Evolutionary conservation across 2,797 vertebrate species (phyloP).

Genomic region (Myotis pilosus): DNA sequence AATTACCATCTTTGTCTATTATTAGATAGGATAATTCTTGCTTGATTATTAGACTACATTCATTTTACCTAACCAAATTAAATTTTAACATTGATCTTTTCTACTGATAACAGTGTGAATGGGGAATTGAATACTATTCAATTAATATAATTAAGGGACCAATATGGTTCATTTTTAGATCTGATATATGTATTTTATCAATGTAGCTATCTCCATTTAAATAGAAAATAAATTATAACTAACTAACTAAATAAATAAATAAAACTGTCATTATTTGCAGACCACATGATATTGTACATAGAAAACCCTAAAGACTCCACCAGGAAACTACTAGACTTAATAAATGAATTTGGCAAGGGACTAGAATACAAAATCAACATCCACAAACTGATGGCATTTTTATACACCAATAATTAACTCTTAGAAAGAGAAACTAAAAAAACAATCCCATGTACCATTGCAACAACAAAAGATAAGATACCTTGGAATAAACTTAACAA

Average conservation of each 20-base stretch:
- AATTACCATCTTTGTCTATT: too few species aligned
- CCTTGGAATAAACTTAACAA: too few species aligned
- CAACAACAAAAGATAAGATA: too few species aligned
- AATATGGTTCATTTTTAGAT: background rate
- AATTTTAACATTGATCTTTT: constrained; percentile 27
- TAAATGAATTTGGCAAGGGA: background rate
- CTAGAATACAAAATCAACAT: too few species aligned
- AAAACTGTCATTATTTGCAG: background rate
- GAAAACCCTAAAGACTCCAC: background rate
- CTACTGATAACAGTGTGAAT: background rate
- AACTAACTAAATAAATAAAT: background rate
- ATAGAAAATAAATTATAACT: background rate
- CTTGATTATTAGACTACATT: background rate
- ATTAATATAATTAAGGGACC: background rate
- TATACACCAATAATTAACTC: too few species aligned
- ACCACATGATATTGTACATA: background rate
- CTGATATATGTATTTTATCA: background rate
- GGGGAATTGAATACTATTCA: background rate
- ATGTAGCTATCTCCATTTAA: background rate
- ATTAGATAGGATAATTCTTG: background rate
- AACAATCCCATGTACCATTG: too few species aligned
- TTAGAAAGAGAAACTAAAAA: too few species aligned
- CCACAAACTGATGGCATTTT: too few species aligned
- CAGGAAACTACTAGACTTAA: background rate
- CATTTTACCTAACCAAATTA: background rate